These are phyloP conservation scores for Neodontobutis hainanensis DNA, from an alignment of 2,113 vertebrate species.

Conservation along the genomic window DNA sequence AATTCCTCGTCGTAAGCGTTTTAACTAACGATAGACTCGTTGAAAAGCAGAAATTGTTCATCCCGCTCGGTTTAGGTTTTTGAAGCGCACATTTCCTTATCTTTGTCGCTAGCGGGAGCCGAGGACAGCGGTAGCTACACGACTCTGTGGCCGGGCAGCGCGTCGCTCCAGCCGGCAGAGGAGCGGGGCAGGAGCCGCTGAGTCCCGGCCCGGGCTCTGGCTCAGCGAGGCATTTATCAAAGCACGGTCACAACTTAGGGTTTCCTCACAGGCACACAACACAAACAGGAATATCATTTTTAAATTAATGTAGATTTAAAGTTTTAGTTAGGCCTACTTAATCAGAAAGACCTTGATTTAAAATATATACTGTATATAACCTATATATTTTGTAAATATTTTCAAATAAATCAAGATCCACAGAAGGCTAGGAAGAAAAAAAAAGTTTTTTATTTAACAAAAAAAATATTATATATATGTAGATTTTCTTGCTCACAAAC, in stretches of 20 bases:
- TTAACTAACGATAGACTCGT: not conserved
- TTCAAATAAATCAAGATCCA: not conserved
- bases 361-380: not conserved
- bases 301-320: too few species aligned
- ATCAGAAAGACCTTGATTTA: too few species aligned
- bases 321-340: too few species aligned
- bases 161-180: slow-evolving; percentile 33
- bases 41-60: not conserved
- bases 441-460: too few species aligned
- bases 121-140: slow-evolving; percentile 26
- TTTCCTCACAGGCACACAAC: not conserved
- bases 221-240: not conserved
- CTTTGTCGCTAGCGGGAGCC: slow-evolving; percentile 5
- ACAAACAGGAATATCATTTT: too few species aligned
- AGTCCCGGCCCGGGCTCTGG: slow-evolving; percentile 13
- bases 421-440: too few species aligned
- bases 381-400: too few species aligned
- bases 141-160: slow-evolving; percentile 23
- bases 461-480: too few species aligned
- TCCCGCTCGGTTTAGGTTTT: not conserved
- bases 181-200: slow-evolving; percentile 44
- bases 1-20: not conserved
- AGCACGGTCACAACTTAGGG: not conserved
- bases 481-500: too few species aligned
- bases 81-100: not conserved